Percentiles rank a stretch among this genome's conserved stretches.
phyloP scores from a whole-genome alignment of 1,140 invertebrate genomes.

The Rhopalosiphum maidis region DNA sequence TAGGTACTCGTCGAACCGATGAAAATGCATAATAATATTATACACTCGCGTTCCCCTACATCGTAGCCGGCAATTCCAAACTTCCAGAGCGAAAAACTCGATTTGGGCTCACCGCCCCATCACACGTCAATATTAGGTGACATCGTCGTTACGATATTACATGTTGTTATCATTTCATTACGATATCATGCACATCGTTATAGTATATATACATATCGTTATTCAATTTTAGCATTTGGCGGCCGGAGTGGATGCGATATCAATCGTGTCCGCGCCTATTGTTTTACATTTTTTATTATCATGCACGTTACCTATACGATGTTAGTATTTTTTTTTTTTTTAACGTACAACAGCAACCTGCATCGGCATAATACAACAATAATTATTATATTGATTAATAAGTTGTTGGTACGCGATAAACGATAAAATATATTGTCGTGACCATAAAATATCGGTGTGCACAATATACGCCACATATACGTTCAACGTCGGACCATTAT shows the following conservation, averaged over 20 bases:
- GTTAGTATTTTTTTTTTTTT: background rate
- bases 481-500: background rate
- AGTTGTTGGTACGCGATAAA: background rate
- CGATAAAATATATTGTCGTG: background rate
- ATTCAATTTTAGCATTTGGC: background rate
- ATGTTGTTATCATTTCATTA: background rate
- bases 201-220: background rate
- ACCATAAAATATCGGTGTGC: background rate
- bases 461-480: background rate
- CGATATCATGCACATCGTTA: background rate
- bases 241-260: background rate
- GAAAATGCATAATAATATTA: background rate
- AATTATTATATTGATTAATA: conserved; percentile 21
- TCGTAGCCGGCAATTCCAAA: background rate
- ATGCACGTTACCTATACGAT: background rate
- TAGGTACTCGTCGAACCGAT: background rate
- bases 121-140: background rate
- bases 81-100: background rate
- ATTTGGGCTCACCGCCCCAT: background rate
- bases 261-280: background rate
- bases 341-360: background rate
- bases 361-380: background rate
- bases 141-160: background rate
- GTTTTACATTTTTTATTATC: background rate
- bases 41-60: background rate